Percentiles rank a stretch among this genome's conserved stretches.
These are phyloP conservation scores for Calephelis virginiensis DNA, from an alignment of 1,140 invertebrate genomes.

Conservation along the genomic window DNA sequence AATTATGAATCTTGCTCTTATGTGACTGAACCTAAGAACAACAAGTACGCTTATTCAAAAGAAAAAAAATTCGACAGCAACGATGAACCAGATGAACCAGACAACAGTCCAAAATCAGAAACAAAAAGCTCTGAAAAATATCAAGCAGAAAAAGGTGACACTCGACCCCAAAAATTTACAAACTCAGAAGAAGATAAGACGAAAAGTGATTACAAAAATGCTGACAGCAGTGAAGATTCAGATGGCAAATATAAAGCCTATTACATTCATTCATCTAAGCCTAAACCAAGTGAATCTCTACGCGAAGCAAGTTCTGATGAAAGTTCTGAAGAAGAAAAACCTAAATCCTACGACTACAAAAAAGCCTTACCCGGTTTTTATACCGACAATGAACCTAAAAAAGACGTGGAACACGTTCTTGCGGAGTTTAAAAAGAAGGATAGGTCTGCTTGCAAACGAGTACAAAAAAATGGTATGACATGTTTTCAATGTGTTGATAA, in stretches of 20 bases:
- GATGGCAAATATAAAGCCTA: constrained; percentile 71
- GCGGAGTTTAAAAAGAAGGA: constrained; percentile 85
- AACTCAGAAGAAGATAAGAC: constrained; percentile 44
- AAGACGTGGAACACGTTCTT: constrained; percentile 84
- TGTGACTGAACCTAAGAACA: constrained; percentile 83
- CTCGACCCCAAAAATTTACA: constrained; percentile 44
- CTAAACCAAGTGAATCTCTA: constrained; percentile 55
- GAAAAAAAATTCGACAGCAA: constrained; percentile 80
- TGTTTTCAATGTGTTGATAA: constrained; percentile 85
- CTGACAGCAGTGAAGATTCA: constrained; percentile 53
- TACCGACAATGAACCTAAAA: constrained; percentile 75
- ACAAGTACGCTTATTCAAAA: constrained; percentile 83
- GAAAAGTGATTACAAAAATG: constrained; percentile 53
- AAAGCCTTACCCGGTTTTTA: constrained; percentile 70
- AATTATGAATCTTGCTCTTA: constrained; percentile 86
- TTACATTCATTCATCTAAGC: constrained; percentile 57
- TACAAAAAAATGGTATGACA: constrained; percentile 85
- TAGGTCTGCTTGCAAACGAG: constrained; percentile 84
- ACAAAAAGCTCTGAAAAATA: constrained; percentile 54
- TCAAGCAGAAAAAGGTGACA: constrained; percentile 48
- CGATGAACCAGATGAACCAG: constrained; percentile 75
- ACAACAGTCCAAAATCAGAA: constrained; percentile 57
- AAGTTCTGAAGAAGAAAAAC: constrained; percentile 52
- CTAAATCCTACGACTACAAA: constrained; percentile 68
- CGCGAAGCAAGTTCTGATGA: constrained; percentile 48